These are phyloP conservation scores for Hydropsyche betteni DNA, from an alignment of 2,888 invertebrate genomes.

Conservation along the genomic window DNA sequence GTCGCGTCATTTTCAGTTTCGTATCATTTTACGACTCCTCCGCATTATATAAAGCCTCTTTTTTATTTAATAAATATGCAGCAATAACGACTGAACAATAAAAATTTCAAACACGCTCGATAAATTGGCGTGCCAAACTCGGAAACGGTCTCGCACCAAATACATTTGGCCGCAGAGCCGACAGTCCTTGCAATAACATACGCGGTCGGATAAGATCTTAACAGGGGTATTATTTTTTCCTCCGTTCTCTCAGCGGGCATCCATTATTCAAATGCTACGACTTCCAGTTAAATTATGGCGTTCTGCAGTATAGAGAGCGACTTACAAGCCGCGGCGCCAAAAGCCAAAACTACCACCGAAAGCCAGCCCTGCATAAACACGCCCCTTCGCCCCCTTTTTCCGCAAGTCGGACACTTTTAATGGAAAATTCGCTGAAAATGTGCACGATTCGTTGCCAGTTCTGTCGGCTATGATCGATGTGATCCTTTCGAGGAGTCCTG, in stretches of 20 bases:
- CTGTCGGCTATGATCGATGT: no score
- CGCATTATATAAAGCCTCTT: no score
- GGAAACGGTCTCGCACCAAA: not conserved
- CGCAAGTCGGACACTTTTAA: constrained; percentile 18
- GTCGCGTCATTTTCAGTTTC: no score
- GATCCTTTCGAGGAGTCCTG: no score
- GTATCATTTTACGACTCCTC: no score
- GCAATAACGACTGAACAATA: no score
- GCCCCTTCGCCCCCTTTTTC: not conserved
- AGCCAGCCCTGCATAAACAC: no score
- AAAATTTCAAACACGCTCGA: no score
- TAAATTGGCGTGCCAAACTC: no score
- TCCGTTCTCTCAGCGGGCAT: not conserved
- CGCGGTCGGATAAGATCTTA: not conserved
- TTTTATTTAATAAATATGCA: no score
- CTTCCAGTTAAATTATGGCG: constrained; percentile 11
- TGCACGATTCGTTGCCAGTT: no score
- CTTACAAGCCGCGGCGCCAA: not conserved
- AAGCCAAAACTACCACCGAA: not conserved
- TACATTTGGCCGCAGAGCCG: not conserved
- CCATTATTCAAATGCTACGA: constrained; percentile 21
- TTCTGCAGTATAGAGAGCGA: not conserved
- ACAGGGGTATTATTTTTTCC: constrained; percentile 5
- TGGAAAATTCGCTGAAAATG: constrained; percentile 7
- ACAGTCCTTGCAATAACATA: not conserved